Base-by-base conservation (phyloP, 2,113 vertebrate genomes). In the Crotalus horridus region DNA sequence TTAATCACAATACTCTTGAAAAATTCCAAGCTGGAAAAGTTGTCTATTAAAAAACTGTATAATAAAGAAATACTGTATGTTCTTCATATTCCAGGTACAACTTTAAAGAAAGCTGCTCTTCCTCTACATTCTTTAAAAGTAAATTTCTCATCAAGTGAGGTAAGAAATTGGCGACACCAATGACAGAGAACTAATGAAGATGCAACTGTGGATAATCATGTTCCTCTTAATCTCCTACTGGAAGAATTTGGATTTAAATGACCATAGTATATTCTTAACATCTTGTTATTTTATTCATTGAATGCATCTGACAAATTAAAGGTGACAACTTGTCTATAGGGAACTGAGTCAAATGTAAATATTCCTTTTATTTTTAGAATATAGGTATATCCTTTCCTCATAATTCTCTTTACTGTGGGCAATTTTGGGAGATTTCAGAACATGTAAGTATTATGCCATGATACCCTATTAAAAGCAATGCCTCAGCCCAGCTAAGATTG, bases 71-170 rank as follows among this genome's bases (percentile, higher is more conserved):
- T 51, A 39, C 39, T 39, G 39, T 39, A 58, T 91, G 23, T 33
- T 94, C 96, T 74, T 97, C 95, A 8, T 91, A 64, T 97, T 97
- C 91, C 96, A 97, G 97, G 92, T 96, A n/a, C 91, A 93, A 33
- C 7, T 0, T 86, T 81, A 95, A 95, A 94, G 94, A 96, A 95
- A 51, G 54, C 29, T 21, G 81, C 8, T 21, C 11, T 29, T 39
- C 29, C 8, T 24, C 21, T 46, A 24, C 8, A 53, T 88, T 56
- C 10, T 6, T 46, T 43, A 21, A 51, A 87, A 53, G 46, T 88
- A 20, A 86, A 87, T 87, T 87, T 90, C 8, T 87, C 13, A 89
- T 20, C n/a, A 29, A 89, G 87, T 13, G 89, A 93, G 0, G 0
- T 69, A 92, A 12, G 5, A 88, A 1, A 89, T 1, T 0, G 0